Percentiles rank a stretch among this genome's conserved stretches.
These are phyloP conservation scores for Phainopepla nitens DNA, from an alignment of 2,113 vertebrate genomes.

Conservation along the genomic window DNA sequence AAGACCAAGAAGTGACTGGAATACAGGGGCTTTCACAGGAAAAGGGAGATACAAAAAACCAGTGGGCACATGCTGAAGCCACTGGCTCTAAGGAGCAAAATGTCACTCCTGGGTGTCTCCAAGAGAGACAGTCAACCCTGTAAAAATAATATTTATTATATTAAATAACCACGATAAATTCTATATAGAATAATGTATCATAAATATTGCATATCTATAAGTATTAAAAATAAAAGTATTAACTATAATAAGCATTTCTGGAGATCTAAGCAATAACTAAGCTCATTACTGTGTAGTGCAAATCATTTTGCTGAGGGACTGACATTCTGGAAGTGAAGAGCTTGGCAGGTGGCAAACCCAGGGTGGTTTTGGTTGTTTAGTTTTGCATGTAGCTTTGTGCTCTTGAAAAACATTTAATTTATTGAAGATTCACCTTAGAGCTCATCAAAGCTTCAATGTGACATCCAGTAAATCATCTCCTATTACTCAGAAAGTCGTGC, in stretches of 20 bases:
- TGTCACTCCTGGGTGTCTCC: background rate
- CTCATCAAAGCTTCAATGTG: background rate
- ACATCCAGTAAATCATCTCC: conserved; percentile 26
- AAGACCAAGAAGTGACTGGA: background rate
- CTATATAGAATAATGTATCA: background rate
- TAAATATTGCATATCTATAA: background rate
- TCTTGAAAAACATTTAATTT: conserved; percentile 16
- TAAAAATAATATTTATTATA: background rate
- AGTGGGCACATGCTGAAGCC: background rate
- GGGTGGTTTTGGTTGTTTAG: background rate
- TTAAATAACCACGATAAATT: background rate
- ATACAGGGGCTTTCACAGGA: background rate
- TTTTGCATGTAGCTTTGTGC: background rate
- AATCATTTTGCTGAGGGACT: background rate
- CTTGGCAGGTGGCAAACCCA: background rate
- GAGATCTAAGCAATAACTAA: background rate
- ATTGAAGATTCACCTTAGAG: conserved; percentile 23
- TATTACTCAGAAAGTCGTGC: conserved; percentile 23
- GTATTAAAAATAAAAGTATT: background rate
- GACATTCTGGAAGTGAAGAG: background rate
- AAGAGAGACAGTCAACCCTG: background rate
- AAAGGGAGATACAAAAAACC: background rate
- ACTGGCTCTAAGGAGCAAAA: background rate
- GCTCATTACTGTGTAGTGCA: background rate
- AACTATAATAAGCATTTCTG: background rate